Evolutionary conservation across 2,797 vertebrate genomes (phyloP).

Genomic region (Neosalanx taihuensis): DNA sequence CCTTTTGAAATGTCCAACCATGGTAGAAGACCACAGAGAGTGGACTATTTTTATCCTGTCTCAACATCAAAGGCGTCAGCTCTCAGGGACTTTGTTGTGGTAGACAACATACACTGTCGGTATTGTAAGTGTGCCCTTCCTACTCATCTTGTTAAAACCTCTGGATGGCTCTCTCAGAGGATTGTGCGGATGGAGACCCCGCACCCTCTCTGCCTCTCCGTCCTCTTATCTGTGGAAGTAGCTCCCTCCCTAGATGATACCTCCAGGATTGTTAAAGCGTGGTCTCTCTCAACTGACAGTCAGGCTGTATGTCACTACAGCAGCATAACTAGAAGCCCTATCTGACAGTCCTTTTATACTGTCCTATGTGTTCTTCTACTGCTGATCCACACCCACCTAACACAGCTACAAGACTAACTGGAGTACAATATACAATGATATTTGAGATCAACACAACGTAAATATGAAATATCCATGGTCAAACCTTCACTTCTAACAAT

Average conservation of each 20-base stretch:
- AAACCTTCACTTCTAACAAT: background rate
- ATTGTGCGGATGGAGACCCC: slow-evolving; percentile 53
- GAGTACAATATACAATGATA: background rate
- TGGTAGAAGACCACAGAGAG: slow-evolving; percentile 54
- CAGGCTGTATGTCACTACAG: slow-evolving; percentile 30
- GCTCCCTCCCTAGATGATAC: slow-evolving; percentile 43
- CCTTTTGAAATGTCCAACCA: slow-evolving; percentile 55
- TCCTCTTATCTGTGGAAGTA: slow-evolving; percentile 51
- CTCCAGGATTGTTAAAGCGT: slow-evolving; percentile 46
- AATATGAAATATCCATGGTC: slow-evolving; percentile 9
- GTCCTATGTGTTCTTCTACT: background rate
- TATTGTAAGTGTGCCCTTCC: slow-evolving; percentile 55
- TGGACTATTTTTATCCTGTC: slow-evolving; percentile 69
- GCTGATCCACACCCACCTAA: background rate
- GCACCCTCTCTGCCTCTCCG: slow-evolving; percentile 48
- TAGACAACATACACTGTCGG: slow-evolving; percentile 43
- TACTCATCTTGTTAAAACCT: slow-evolving; percentile 72
- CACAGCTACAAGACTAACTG: background rate
- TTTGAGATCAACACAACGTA: slow-evolving; percentile 27
- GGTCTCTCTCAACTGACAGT: slow-evolving; percentile 31
- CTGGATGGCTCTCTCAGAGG: slow-evolving; percentile 57
- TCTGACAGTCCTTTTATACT: slow-evolving; percentile 21
- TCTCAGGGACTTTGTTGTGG: slow-evolving; percentile 58
- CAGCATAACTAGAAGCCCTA: slow-evolving; percentile 21
- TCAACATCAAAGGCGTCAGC: slow-evolving; percentile 62